Percentiles rank a stretch among this genome's conserved stretches.
phyloP scores from a whole-genome alignment of 2,888 invertebrate genomes.

The Galerucella nymphaeae region DNA sequence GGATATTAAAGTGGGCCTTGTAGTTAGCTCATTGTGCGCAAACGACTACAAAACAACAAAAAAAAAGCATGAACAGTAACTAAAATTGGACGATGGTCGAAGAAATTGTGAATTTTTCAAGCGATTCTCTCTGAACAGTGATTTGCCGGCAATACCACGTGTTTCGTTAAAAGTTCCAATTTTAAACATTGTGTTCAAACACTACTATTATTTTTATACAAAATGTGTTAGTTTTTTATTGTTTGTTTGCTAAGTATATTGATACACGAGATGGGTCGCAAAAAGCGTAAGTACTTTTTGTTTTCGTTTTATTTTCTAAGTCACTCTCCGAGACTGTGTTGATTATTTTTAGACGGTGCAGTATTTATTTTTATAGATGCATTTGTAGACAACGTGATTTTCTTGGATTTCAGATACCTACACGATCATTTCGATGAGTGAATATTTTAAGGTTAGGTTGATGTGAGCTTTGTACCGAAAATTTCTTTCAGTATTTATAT shows the following conservation, averaged over 20 bases:
- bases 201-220: background rate
- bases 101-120: background rate
- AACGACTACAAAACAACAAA: constrained; percentile 21
- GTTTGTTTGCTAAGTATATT: background rate
- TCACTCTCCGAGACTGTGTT: background rate
- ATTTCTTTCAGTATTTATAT: background rate
- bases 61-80: constrained; percentile 27
- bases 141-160: constrained; percentile 19
- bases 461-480: background rate
- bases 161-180: constrained; percentile 8
- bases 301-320: constrained; percentile 19
- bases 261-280: constrained; percentile 24
- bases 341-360: constrained; percentile 27
- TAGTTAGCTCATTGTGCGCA: constrained; percentile 14
- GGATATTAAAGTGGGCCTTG: background rate
- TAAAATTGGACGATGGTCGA: constrained; percentile 26
- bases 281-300: constrained; percentile 25
- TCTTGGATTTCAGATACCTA: background rate
- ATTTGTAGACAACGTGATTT: constrained; percentile 22
- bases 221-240: constrained; percentile 20
- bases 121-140: background rate
- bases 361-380: constrained; percentile 16
- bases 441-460: constrained; percentile 6
- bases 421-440: background rate
- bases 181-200: background rate